phyloP scores from a whole-genome alignment of 2,888 invertebrate species.

The Aspidapion aeneum region DNA sequence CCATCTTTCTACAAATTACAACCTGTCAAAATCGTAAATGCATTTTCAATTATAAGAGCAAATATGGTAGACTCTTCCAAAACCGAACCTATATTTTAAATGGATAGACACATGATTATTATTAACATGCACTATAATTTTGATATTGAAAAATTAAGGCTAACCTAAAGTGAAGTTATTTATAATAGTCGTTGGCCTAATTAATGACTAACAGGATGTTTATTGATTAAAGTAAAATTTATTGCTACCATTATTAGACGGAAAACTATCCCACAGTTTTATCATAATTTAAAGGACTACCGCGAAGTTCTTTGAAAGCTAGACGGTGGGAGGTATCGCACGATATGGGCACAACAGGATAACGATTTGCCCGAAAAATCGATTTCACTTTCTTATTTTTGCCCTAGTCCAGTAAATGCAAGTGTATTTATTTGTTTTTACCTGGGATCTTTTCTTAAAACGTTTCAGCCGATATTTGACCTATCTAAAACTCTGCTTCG shows the following conservation, averaged over 20 bases:
- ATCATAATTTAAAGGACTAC: conserved; percentile 23
- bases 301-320: conserved; percentile 8
- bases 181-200: neutral
- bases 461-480: too few relatives aligned
- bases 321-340: conserved; percentile 10
- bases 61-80: too few relatives aligned
- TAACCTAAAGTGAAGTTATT: neutral
- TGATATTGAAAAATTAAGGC: neutral
- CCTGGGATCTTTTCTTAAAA: too few relatives aligned
- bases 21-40: neutral
- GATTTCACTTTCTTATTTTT: neutral
- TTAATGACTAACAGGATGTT: neutral
- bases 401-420: too few relatives aligned
- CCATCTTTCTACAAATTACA: neutral
- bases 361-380: neutral
- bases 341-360: conserved; percentile 1
- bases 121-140: neutral
- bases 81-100: neutral
- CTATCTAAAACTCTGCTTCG: too few relatives aligned
- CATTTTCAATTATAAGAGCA: neutral
- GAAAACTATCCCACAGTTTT: conserved; percentile 19
- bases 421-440: too few relatives aligned
- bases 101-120: neutral
- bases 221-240: conserved; percentile 21
- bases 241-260: conserved; percentile 17